A percentile compares a stretch with the other conserved stretches of the same genome.
Evolutionary conservation across 30 jellyfish, hydroid and myxozoan species (phyloP).

Genomic region (Phacellophora camtschatica): DNA sequence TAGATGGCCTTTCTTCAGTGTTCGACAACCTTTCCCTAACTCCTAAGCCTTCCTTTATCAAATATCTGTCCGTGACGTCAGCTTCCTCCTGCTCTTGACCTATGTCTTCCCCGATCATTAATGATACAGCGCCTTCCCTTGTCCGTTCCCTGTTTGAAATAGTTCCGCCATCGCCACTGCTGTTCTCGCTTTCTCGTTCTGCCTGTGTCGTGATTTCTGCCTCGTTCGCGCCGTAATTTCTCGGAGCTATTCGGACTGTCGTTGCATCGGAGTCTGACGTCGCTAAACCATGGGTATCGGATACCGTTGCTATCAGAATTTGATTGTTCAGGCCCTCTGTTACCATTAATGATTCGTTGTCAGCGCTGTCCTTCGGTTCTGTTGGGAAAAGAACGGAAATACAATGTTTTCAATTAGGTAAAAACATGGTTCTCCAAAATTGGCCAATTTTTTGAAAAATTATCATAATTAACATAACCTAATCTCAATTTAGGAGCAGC

Average conservation of each 20-base stretch:
- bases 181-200: constrained; percentile 4
- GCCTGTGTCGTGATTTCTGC: constrained; percentile 18
- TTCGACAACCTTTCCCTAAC: constrained; percentile 36
- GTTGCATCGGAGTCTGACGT: constrained; percentile 49
- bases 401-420: too few relatives aligned
- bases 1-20: too few relatives aligned
- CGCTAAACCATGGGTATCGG: constrained; percentile 43
- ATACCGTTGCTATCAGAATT: constrained; percentile 35
- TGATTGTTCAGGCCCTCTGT: constrained; percentile 47
- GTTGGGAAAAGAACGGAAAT: not conserved
- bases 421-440: too few relatives aligned
- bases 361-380: constrained; percentile 9
- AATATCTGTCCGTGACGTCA: constrained; percentile 89
- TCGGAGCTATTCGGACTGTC: constrained; percentile 48
- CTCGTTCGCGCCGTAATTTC: constrained; percentile 12
- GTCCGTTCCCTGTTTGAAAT: not conserved
- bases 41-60: constrained; percentile 52
- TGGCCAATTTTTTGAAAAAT: too few relatives aligned
- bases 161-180: not conserved
- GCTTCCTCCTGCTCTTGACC: constrained; percentile 80
- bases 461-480: too few relatives aligned
- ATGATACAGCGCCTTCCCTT: constrained; percentile 1
- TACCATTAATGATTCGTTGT: not conserved
- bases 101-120: constrained; percentile 53
- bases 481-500: too few relatives aligned